A percentile compares a stretch with the other conserved stretches of the same genome.
Conservation (phyloP, 1,140 invertebrate genomes). For the Drosophila bocki region DNA sequence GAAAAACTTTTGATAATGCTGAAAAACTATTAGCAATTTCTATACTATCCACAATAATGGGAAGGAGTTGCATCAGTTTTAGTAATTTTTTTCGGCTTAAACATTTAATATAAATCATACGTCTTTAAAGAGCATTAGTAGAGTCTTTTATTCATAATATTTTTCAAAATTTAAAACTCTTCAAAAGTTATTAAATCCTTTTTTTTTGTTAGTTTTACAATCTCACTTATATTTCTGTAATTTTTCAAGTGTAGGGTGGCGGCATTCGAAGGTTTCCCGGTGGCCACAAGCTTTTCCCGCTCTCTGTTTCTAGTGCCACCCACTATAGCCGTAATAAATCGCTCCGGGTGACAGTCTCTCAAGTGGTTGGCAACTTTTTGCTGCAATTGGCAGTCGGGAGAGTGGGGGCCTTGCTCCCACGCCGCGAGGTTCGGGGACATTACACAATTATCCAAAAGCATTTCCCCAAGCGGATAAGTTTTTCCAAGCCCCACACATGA, state of each 20-base stretch:
- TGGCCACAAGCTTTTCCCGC: slow-evolving; percentile 4
- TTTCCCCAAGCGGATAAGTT: slow-evolving; percentile 57
- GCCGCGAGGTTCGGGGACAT: slow-evolving; percentile 25
- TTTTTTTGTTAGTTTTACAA: neutral
- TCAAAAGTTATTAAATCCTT: neutral
- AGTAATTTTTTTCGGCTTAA: neutral
- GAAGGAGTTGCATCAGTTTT: neutral
- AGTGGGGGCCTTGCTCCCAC: slow-evolving; percentile 1
- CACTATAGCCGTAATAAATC: slow-evolving; percentile 59
- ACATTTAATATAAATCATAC: neutral
- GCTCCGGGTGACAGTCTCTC: slow-evolving; percentile 47
- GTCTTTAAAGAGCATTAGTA: neutral
- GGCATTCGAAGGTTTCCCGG: slow-evolving; percentile 5
- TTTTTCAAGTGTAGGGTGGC: slow-evolving; percentile 11
- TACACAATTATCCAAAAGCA: slow-evolving; percentile 66
- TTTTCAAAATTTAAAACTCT: neutral
- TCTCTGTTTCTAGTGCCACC: slow-evolving; percentile 20
- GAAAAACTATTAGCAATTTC: neutral
- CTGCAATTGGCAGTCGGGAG: slow-evolving; percentile 18
- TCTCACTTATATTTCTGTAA: neutral
- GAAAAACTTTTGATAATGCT: too few species aligned
- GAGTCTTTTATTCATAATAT: neutral
- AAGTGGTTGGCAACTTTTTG: slow-evolving; percentile 39
- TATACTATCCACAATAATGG: neutral
- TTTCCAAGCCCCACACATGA: slow-evolving; percentile 46